Evolutionary conservation across 2,797 vertebrate species (phyloP).

Genomic region (Notamacropus eugenii): DNA sequence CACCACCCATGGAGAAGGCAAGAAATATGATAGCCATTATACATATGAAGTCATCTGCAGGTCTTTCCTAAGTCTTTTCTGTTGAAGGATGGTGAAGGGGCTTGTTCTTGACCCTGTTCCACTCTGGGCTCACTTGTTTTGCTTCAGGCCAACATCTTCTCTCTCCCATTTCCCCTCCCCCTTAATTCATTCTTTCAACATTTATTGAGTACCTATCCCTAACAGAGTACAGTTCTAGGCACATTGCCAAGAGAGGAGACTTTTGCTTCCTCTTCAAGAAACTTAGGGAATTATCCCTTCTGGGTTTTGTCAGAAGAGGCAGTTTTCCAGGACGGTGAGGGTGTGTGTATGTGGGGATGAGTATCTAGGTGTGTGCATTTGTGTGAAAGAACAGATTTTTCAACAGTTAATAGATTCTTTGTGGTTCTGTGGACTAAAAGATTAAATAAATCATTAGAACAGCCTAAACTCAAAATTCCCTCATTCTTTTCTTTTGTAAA

Average conservation of each 20-base stretch:
- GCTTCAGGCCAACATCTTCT: background rate
- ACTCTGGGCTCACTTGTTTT: background rate
- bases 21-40: background rate
- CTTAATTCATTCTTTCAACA: background rate
- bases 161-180: background rate
- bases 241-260: background rate
- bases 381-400: slow-evolving; percentile 10
- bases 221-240: background rate
- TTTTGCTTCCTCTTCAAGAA: slow-evolving; percentile 15
- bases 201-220: background rate
- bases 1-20: background rate
- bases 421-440: background rate
- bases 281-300: slow-evolving; percentile 17
- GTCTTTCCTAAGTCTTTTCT: background rate
- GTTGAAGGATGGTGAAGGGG: background rate
- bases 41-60: background rate
- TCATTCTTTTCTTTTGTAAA: background rate
- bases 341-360: background rate
- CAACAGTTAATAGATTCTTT: slow-evolving; percentile 14
- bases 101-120: background rate
- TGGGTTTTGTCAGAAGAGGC: background rate
- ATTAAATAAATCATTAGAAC: background rate
- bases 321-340: background rate
- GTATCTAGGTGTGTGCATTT: background rate
- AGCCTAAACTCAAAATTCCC: slow-evolving; percentile 3